These are phyloP conservation scores for Agonopterix heracliana DNA, from an alignment of 2,888 invertebrate genomes.

Conservation along the genomic window DNA sequence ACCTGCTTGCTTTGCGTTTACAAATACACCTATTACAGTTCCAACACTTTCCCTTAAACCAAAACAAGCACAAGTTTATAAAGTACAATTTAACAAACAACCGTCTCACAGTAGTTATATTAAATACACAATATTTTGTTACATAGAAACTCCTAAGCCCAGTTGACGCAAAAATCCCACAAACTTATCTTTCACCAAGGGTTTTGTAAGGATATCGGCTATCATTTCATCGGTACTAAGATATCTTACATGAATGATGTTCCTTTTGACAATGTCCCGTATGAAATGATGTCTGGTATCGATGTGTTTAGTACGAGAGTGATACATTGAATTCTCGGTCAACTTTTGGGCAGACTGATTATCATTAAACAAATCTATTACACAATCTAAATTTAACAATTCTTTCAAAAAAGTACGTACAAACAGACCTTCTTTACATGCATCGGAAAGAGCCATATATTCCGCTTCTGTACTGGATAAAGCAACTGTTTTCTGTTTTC, in stretches of 20 bases:
- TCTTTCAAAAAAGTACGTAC: constrained; percentile 3
- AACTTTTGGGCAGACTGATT: no score
- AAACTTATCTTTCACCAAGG: constrained; percentile 1
- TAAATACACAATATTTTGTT: neutral
- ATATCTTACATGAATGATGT: neutral
- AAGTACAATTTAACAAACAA: no score
- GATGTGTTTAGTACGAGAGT: neutral
- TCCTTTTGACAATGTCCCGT: neutral
- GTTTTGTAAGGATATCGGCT: constrained; percentile 1
- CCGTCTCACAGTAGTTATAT: neutral
- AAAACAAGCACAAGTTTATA: no score
- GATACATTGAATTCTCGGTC: neutral
- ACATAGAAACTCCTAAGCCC: neutral
- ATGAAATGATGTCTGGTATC: neutral
- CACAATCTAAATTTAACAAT: neutral
- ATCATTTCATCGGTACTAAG: neutral
- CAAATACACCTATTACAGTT: no score
- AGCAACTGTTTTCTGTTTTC: constrained; percentile 14
- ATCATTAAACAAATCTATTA: neutral
- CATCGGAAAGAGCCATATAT: constrained; percentile 13
- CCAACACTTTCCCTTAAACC: no score
- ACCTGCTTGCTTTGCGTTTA: no score
- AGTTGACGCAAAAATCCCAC: neutral
- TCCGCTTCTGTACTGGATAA: constrained; percentile 13
- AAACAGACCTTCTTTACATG: constrained; percentile 10